Evolutionary conservation across 2,888 invertebrate species (phyloP).

Genomic region (Cheilosia vulpina): DNA sequence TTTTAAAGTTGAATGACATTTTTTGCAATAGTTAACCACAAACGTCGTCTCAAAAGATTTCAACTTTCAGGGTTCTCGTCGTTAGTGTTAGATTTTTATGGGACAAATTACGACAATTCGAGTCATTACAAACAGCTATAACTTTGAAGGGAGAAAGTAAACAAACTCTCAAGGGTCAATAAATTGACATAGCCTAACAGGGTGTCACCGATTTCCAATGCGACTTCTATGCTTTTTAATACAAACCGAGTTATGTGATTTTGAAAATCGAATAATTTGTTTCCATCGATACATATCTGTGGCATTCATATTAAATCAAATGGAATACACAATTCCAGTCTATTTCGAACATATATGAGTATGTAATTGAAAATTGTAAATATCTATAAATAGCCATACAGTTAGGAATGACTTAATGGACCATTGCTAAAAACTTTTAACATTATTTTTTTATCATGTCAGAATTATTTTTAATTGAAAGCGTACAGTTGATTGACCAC

Average conservation of each 20-base stretch:
- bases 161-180: not conserved
- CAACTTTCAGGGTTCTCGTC: too few species aligned
- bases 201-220: not conserved
- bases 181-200: not conserved
- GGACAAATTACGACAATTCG: too few species aligned
- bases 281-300: not conserved
- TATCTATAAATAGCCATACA: constrained; percentile 1
- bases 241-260: not conserved
- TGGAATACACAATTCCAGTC: not conserved
- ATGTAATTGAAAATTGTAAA: constrained; percentile 7
- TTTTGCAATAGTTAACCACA: too few species aligned
- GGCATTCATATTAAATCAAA: not conserved
- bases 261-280: not conserved
- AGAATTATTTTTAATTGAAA: constrained; percentile 12
- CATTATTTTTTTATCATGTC: not conserved
- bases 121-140: too few species aligned
- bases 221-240: not conserved
- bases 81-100: too few species aligned
- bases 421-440: constrained; percentile 18
- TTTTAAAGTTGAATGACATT: too few species aligned
- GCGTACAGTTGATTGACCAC: constrained; percentile 3
- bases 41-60: too few species aligned
- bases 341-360: not conserved
- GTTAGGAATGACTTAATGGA: constrained; percentile 1
- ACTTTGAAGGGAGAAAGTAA: not conserved